Percentiles rank a stretch among this genome's conserved stretches.
phyloP scores from a whole-genome alignment of 2,888 invertebrate genomes.

The Trichacis sp. region DNA sequence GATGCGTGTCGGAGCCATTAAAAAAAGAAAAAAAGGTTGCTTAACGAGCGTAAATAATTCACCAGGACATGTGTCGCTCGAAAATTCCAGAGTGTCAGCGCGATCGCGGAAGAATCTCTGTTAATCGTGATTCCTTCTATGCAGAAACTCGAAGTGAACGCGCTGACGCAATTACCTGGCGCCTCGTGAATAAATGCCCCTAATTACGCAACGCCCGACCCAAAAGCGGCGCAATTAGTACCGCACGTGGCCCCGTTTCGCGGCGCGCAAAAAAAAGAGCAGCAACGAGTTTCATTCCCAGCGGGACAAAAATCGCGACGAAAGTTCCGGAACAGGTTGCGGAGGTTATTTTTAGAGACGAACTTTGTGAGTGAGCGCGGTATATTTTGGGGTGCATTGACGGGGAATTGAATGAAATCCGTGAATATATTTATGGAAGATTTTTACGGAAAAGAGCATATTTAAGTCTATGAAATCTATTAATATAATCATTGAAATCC shows the following conservation, averaged over 20 bases:
- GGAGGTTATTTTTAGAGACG: background rate
- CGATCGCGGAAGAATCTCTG: constrained; percentile 8
- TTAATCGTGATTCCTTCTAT: too few relatives aligned
- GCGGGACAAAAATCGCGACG: background rate
- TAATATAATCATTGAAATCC: too few relatives aligned
- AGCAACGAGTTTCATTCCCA: background rate
- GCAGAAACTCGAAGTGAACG: too few relatives aligned
- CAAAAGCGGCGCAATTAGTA: background rate
- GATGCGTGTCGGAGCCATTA: background rate
- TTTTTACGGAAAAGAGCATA: too few relatives aligned
- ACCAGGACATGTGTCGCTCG: constrained; percentile 19
- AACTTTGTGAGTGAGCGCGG: too few relatives aligned
- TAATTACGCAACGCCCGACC: background rate
- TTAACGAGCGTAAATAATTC: constrained; percentile 5
- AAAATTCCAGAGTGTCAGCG: constrained; percentile 14
- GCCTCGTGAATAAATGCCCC: background rate
- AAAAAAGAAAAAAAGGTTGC: constrained; percentile 14
- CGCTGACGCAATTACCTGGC: too few relatives aligned
- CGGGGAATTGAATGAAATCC: too few relatives aligned
- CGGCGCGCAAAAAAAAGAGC: background rate
- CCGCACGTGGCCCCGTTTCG: background rate
- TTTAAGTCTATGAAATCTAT: too few relatives aligned
- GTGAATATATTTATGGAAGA: too few relatives aligned
- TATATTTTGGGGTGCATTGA: too few relatives aligned
- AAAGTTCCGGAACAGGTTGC: constrained; percentile 1